Evolutionary conservation across 2,797 vertebrate species (phyloP).

Genomic region (Catostomus latipinnis): DNA sequence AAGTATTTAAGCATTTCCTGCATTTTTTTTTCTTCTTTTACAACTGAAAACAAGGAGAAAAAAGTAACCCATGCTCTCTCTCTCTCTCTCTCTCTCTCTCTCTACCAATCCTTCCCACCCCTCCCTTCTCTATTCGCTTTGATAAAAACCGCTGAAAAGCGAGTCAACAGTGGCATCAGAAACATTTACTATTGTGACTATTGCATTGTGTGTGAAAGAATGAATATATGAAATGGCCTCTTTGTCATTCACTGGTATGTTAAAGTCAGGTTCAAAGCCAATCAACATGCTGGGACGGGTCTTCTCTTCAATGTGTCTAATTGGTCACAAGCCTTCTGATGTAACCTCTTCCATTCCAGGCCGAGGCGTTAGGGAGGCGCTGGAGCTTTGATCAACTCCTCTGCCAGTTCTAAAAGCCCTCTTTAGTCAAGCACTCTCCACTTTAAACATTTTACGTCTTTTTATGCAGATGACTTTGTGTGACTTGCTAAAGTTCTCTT

Average conservation of each 20-base stretch:
- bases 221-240: background rate
- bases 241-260: constrained; percentile 2
- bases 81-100: background rate
- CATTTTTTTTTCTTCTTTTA: background rate
- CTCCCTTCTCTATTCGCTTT: background rate
- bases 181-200: background rate
- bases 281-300: background rate
- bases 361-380: constrained; percentile 71
- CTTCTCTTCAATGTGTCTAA: constrained; percentile 36
- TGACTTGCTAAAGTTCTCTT: constrained; percentile 36
- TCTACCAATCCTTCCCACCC: background rate
- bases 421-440: constrained; percentile 38
- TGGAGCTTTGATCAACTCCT: constrained; percentile 55
- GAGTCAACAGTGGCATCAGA: background rate
- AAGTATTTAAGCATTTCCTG: background rate
- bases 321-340: constrained; percentile 36
- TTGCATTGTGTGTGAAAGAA: background rate
- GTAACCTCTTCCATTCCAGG: constrained; percentile 44
- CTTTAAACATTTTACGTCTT: constrained; percentile 40
- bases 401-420: constrained; percentile 45
- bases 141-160: background rate
- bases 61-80: background rate
- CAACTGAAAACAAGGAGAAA: background rate
- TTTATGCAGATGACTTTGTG: constrained; percentile 26
- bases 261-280: constrained; percentile 29